Evolutionary conservation across 2,888 invertebrate species (phyloP), one percentile per base, ranked within the genome.

Genomic region (Temnothorax ravouxi): DNA sequence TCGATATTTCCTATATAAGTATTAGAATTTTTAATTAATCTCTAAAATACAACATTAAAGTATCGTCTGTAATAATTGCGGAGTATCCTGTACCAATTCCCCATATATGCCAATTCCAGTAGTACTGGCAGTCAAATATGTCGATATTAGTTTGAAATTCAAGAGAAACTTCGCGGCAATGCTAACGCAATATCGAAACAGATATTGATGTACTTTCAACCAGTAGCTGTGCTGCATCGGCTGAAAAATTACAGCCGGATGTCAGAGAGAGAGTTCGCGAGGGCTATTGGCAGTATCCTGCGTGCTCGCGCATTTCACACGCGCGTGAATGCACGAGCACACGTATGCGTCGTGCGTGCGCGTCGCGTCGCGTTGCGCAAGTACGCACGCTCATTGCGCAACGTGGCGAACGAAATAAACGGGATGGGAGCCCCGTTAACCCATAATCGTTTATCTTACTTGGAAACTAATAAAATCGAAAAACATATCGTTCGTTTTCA

Each of bases 371-470:
- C 25, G 41, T 81, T 74, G 62, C 81, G 52, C 62, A 62, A 64
- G 50, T 29, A 44, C 25, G 25, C 25, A 41, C 75, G 29, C 62
- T 25, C 41, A 52, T 81, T 74, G 81, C 75, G 61, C 74, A 62
- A 81, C 81, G 21, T 8, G 34, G 64, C 41, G 64, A 41, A 34
- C 21, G 38, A 59, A 69, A 66, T 56, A 83, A 67, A 56, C 81
- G 41, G 75, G 50, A 75, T 44, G 64, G 76, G 81, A 74, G 64
- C 41, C 62, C 52, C 62, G 62, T 81, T 76, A 81, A 69, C 69
- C 21, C 29, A 15, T 71, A 79, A 71, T 79, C 56, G 71, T 47
- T 69, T 54, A 71, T 71, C 71, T 79, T 50, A 61, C 9, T 8
- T 38, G 25, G 18, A 1, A 21, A 25, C 18, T 11, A 50, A 59